Evolutionary conservation across 2,888 invertebrate genomes (phyloP).

Genomic region (Frankliniella fusca): DNA sequence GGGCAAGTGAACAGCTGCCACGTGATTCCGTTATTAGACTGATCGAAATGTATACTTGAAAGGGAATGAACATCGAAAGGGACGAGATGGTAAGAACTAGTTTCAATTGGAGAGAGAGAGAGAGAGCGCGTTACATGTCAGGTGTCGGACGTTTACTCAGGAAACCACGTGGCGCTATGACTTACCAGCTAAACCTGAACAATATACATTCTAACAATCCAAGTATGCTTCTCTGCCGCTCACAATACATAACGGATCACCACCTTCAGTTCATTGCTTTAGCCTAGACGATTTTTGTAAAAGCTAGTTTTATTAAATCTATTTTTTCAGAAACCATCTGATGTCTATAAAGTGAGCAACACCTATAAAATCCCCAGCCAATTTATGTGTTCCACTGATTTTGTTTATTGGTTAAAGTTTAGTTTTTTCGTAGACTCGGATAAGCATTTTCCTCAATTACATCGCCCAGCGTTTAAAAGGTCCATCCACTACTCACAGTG

Average conservation of each 20-base stretch:
- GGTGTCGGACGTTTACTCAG: too few species aligned
- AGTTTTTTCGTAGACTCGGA: not conserved
- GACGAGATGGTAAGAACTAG: too few species aligned
- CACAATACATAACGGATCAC: conserved; percentile 1
- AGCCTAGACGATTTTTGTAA: conserved; percentile 22
- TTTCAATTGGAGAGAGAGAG: too few species aligned
- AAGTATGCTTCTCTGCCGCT: conserved; percentile 20
- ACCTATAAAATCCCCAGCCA: conserved; percentile 18
- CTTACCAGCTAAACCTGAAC: too few species aligned
- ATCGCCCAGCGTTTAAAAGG: not conserved
- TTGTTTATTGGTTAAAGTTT: not conserved
- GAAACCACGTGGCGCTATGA: too few species aligned
- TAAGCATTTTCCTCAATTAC: not conserved
- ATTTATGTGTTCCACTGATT: not conserved
- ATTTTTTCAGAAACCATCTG: conserved; percentile 15
- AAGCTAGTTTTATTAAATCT: conserved; percentile 14
- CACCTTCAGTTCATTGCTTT: conserved; percentile 24
- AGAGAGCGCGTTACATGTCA: too few species aligned
- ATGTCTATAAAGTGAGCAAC: conserved; percentile 25
- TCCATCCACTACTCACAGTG: too few species aligned
- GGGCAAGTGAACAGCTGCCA: not conserved
- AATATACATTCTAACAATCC: not conserved
- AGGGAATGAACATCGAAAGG: too few species aligned
- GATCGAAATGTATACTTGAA: too few species aligned
- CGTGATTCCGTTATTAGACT: too few species aligned